Conservation (phyloP, 2,113 vertebrate species). For the Nesogale talazaci region DNA sequence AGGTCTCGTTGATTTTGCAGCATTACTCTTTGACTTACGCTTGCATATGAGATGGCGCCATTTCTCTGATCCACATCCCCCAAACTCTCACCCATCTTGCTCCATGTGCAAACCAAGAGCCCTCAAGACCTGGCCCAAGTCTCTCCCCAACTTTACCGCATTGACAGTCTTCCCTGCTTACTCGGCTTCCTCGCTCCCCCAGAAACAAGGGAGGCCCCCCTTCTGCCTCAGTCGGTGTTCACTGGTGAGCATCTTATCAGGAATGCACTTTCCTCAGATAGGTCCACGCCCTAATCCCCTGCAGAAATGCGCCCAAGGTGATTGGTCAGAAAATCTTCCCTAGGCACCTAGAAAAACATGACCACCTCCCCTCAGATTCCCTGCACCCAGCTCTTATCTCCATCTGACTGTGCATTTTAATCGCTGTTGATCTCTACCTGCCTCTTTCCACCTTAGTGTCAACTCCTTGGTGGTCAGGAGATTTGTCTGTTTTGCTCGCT, state of each 20-base stretch:
- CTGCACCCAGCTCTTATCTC: background rate
- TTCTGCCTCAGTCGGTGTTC: background rate
- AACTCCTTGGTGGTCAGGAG: background rate
- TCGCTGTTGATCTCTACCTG: background rate
- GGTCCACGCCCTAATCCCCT: background rate
- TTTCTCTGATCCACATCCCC: background rate
- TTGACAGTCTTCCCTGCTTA: background rate
- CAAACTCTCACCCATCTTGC: background rate
- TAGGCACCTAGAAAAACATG: background rate
- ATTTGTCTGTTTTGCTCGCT: background rate
- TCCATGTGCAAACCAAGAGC: background rate
- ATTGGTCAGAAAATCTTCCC: background rate
- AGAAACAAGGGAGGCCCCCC: background rate
- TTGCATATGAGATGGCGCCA: background rate
- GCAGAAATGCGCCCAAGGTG: background rate
- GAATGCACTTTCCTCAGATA: background rate
- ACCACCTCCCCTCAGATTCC: background rate
- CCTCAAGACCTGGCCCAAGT: background rate
- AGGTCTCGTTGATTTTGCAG: too few species aligned
- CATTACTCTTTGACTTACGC: too few species aligned
- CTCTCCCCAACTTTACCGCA: background rate
- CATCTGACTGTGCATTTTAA: background rate
- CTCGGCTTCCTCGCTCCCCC: background rate
- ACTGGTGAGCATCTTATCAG: background rate
- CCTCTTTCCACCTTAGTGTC: background rate